These are phyloP conservation scores for Caracal caracal DNA, from an alignment of 2,113 vertebrate species.

Conservation along the genomic window DNA sequence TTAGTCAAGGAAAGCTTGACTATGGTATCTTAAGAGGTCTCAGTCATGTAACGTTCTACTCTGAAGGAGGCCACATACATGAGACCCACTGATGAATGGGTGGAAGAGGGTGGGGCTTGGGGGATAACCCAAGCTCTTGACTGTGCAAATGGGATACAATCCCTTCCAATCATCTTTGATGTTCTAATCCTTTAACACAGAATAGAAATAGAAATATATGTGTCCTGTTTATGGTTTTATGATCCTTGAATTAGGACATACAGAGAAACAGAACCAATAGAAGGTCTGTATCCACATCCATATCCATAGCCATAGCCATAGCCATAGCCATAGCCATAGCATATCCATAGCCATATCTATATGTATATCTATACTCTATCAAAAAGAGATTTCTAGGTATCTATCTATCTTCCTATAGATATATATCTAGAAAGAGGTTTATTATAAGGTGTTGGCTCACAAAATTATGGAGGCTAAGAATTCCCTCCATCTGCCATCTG, in stretches of 20 bases:
- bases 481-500: background rate
- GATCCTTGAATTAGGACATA: background rate
- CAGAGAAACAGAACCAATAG: background rate
- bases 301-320: background rate
- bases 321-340: background rate
- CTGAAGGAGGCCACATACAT: background rate
- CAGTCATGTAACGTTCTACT: background rate
- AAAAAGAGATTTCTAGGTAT: background rate
- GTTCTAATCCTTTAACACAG: background rate
- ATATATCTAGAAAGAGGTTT: background rate
- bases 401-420: background rate
- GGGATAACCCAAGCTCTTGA: background rate
- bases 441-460: background rate
- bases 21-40: background rate
- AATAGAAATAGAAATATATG: background rate
- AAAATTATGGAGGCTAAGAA: background rate
- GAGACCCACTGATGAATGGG: background rate
- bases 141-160: background rate
- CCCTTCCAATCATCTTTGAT: background rate
- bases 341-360: background rate
- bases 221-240: background rate
- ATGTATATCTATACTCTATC: background rate
- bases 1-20: background rate
- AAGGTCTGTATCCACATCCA: background rate
- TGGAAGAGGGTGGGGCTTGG: background rate